Evolutionary conservation across 2,113 vertebrate species (phyloP).

Genomic region (Seriola rivoliana): DNA sequence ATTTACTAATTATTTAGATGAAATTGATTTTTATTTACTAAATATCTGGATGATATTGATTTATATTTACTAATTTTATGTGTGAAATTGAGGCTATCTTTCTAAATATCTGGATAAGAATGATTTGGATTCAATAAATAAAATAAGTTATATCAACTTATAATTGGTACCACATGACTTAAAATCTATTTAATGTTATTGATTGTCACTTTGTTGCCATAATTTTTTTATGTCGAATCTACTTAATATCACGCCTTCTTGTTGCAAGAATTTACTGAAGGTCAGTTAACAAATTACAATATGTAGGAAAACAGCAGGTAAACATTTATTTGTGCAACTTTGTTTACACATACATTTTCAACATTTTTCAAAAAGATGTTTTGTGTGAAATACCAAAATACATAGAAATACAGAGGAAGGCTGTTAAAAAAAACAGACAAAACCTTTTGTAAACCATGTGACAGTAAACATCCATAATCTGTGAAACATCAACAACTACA

Average conservation of each 20-base stretch:
- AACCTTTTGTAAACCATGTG: too few relatives aligned
- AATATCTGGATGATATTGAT: too few relatives aligned
- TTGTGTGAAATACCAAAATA: background rate
- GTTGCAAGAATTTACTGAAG: too few relatives aligned
- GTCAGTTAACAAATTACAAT: background rate
- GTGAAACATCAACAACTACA: too few relatives aligned
- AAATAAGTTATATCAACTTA: background rate
- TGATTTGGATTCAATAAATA: too few relatives aligned
- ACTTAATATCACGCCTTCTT: background rate
- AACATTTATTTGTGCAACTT: slow-evolving; percentile 1
- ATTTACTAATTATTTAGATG: too few relatives aligned
- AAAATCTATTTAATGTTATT: slow-evolving; percentile 7
- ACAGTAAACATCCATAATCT: too few relatives aligned
- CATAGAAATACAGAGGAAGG: background rate
- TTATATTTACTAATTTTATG: too few relatives aligned
- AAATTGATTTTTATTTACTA: too few relatives aligned
- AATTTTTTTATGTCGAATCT: background rate
- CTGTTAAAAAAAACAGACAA: too few relatives aligned
- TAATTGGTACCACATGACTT: background rate
- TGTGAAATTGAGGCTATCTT: too few relatives aligned
- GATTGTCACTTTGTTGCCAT: slow-evolving; percentile 11
- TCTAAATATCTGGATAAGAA: too few relatives aligned
- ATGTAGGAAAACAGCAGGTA: background rate
- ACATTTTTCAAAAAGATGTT: background rate
- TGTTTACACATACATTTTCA: background rate